Evolutionary conservation across 2,113 vertebrate species (phyloP).

Genomic region (Anoura caudifer): DNA sequence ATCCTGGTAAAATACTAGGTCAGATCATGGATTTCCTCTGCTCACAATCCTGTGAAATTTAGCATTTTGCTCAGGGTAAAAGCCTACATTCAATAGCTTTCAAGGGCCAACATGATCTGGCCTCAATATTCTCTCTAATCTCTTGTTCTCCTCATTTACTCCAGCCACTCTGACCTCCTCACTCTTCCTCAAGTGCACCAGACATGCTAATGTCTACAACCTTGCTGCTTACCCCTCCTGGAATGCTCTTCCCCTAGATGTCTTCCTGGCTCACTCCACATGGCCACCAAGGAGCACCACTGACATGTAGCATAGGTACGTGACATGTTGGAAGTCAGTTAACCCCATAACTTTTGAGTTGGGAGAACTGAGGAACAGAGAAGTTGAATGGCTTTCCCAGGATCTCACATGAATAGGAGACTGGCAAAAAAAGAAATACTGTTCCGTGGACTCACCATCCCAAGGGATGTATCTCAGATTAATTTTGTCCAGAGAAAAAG

Average conservation of each 20-base stretch:
- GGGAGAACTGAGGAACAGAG: neutral
- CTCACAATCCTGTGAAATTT: neutral
- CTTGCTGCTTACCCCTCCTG: neutral
- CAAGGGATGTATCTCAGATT: neutral
- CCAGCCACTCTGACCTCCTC: neutral
- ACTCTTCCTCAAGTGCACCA: neutral
- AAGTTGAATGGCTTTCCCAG: neutral
- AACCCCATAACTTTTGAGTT: neutral
- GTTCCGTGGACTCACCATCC: neutral
- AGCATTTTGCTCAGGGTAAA: neutral
- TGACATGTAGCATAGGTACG: accelerated
- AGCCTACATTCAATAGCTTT: neutral
- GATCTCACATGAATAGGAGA: neutral
- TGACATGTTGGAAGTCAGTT: accelerated
- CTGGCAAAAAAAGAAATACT: neutral
- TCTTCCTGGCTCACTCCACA: neutral
- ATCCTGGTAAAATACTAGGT: neutral
- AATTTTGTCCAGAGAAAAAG: slow-evolving; percentile 12
- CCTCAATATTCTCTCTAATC: neutral
- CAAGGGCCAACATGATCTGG: neutral
- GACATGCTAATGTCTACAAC: neutral
- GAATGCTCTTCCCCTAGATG: neutral
- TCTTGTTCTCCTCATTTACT: neutral
- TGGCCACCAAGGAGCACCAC: neutral
- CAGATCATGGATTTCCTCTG: neutral